phyloP scores from a whole-genome alignment of 2,797 vertebrate genomes.

The Margarornis squamiger region DNA sequence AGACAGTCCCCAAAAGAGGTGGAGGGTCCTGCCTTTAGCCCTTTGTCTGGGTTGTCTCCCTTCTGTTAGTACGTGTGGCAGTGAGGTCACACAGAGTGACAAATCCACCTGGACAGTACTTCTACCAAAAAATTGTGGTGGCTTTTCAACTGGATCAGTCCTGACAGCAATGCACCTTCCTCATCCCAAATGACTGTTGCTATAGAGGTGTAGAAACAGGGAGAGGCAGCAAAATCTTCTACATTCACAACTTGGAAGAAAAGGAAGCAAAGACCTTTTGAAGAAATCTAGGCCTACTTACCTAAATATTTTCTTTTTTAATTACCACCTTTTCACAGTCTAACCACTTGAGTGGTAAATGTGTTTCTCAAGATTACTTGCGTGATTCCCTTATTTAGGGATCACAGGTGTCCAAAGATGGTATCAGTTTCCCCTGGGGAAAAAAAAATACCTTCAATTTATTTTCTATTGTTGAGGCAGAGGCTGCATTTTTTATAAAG shows the following conservation, averaged over 20 bases:
- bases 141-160: background rate
- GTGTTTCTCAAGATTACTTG: background rate
- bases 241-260: background rate
- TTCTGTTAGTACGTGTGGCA: fast-evolving
- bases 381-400: background rate
- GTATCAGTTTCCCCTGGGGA: background rate
- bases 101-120: background rate
- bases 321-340: background rate
- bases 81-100: background rate
- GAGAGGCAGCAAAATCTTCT: background rate
- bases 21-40: background rate
- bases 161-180: background rate
- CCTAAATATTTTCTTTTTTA: background rate
- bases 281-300: background rate
- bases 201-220: background rate
- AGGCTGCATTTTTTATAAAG: background rate
- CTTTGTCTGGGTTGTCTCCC: background rate
- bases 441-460: background rate
- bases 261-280: background rate
- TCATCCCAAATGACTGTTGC: background rate
- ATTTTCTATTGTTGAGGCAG: background rate
- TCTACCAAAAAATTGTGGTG: background rate
- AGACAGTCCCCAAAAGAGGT: background rate
- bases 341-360: background rate
- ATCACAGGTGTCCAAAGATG: background rate